Base-by-base conservation (phyloP, 2,797 vertebrate species). In the Microtus californicus region DNA sequence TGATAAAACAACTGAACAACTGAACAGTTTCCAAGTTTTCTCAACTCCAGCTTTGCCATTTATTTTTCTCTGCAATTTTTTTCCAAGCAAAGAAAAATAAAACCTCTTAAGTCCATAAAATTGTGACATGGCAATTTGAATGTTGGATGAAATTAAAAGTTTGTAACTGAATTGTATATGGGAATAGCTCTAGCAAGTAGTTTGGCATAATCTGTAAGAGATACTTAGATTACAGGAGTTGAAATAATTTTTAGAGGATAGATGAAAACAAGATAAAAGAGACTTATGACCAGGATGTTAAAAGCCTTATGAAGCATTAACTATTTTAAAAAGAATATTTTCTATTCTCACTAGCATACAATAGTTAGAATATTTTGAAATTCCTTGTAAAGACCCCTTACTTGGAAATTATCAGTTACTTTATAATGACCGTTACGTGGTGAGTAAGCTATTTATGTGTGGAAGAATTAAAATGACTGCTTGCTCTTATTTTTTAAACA, bases 1-100 rank as follows among this genome's bases (percentile, higher is more conserved):
- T 98, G 97, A 92, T 98, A 88, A 89, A 98, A 98, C 97, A 97
- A 71, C 1, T 96, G 97, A 98, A 98, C 97, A 97, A 71, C 1
- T 96, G 97, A 96, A 95, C 83, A 91, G 4, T 79, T 94, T 97
- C 97, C 97, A 98, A 97, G 95, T 97, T 98, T 98, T 96, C 96
- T 96, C 74, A 19, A 83, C 87, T 96, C 78, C 85, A 95, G 69
- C 83, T 94, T 97, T 97, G 92, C 90, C 94, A 95, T 97, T 97
- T 97, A 93, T 97, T 97, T 97, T 98, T 97, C 95, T 98, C 95
- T 95, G 95, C 95, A 23, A 93, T 94, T 90, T 95, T 97, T 93
- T 97, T 97, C 19, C 92, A 96, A 88, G 29, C 17, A 13, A 95
- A 96, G 85, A 94, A 90, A 87, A 94, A 81, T 7, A 10, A 95